Conservation (phyloP, 2,113 vertebrate genomes). For the Amia ocellicauda region DNA sequence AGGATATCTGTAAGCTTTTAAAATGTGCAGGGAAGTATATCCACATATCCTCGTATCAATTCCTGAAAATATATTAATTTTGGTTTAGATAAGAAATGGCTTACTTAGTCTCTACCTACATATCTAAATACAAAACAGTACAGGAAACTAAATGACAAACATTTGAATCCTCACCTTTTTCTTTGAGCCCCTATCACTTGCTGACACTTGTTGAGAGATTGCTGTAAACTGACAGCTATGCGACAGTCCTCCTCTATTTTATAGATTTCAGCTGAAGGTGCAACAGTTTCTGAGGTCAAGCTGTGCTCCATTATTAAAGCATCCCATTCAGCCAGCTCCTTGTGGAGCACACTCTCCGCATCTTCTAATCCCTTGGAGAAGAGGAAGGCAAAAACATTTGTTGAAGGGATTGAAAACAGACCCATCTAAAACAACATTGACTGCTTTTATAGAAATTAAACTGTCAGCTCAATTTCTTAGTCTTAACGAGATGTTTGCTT, state of each 20-base stretch:
- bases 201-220: conserved; percentile 52
- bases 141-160: too few species aligned
- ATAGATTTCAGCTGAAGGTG: conserved; percentile 33
- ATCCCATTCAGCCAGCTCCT: conserved; percentile 42
- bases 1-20: too few species aligned
- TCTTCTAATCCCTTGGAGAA: conserved; percentile 56
- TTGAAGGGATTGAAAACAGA: neutral
- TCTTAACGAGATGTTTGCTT: too few species aligned
- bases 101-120: too few species aligned
- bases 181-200: conserved; percentile 36
- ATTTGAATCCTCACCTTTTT: conserved; percentile 49
- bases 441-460: too few species aligned
- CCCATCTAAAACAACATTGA: neutral
- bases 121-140: too few species aligned
- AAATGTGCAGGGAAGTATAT: too few species aligned
- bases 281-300: conserved; percentile 8
- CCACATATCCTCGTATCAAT: too few species aligned
- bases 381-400: neutral
- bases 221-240: conserved; percentile 53
- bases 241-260: conserved; percentile 43
- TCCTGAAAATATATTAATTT: too few species aligned
- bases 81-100: too few species aligned
- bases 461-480: too few species aligned
- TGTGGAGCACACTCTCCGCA: conserved; percentile 53
- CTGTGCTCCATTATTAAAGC: conserved; percentile 13